These are phyloP conservation scores for Malacoraja senta DNA, from an alignment of 2,797 vertebrate genomes.

Conservation along the genomic window DNA sequence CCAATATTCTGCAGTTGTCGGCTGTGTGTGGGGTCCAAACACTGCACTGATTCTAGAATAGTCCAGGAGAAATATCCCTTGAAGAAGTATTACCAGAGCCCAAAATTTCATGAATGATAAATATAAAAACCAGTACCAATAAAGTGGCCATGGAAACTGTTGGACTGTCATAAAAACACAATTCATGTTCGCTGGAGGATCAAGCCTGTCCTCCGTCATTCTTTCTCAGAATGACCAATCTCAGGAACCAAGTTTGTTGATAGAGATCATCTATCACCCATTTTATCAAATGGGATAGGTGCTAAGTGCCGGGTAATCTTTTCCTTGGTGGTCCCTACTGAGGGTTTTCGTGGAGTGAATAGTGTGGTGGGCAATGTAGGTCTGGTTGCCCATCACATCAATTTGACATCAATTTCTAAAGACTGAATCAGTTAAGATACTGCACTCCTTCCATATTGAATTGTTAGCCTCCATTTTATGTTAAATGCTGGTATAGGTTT, in stretches of 20 bases:
- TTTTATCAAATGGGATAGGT: not conserved
- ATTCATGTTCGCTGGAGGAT: not conserved
- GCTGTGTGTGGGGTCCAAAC: slow-evolving; percentile 87
- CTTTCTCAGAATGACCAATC: too few species aligned
- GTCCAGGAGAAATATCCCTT: slow-evolving; percentile 16
- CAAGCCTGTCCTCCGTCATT: not conserved
- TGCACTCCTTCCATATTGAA: not conserved
- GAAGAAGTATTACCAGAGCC: not conserved
- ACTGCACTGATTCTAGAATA: slow-evolving; percentile 71
- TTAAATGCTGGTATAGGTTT: not conserved
- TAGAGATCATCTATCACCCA: too few species aligned
- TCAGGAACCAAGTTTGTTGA: too few species aligned
- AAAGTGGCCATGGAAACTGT: not conserved
- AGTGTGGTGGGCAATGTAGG: not conserved
- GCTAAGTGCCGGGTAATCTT: too few species aligned
- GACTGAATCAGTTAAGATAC: not conserved
- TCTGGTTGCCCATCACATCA: too few species aligned
- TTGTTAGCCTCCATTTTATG: not conserved
- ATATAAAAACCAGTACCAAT: not conserved
- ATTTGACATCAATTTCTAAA: not conserved
- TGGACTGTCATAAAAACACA: not conserved
- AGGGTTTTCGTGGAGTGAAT: not conserved
- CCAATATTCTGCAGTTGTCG: slow-evolving; percentile 79
- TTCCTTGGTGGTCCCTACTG: not conserved
- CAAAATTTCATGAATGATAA: not conserved